Percentiles rank a stretch among this genome's conserved stretches.
Evolutionary conservation across 2,113 vertebrate species (phyloP).

Genomic region (Atractosteus spatula): DNA sequence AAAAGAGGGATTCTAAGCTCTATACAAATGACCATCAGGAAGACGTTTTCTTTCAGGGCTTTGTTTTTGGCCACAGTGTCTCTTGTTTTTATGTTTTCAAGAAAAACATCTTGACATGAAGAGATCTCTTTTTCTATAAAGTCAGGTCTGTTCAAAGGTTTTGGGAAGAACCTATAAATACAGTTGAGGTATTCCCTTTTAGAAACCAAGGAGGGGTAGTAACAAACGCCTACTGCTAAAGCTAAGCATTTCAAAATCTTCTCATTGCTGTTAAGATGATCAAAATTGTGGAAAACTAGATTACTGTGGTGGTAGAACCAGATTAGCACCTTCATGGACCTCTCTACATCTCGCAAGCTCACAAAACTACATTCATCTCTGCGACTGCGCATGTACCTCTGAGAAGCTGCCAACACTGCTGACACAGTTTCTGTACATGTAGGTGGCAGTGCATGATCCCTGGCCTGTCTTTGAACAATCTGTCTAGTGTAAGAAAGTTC

Average conservation of each 20-base stretch:
- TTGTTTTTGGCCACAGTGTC: slow-evolving; percentile 62
- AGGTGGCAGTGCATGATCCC: slow-evolving; percentile 34
- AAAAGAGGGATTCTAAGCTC: slow-evolving; percentile 72
- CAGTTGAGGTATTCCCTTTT: slow-evolving; percentile 52
- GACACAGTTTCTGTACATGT: slow-evolving; percentile 44
- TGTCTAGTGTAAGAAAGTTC: slow-evolving; percentile 65
- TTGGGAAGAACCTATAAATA: slow-evolving; percentile 50
- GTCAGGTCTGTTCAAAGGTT: slow-evolving; percentile 18
- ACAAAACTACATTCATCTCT: slow-evolving; percentile 72
- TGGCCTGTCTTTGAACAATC: slow-evolving; percentile 60
- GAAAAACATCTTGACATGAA: slow-evolving; percentile 59
- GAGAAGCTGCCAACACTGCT: slow-evolving; percentile 60
- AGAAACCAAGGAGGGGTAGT: slow-evolving; percentile 63
- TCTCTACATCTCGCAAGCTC: slow-evolving; percentile 72
- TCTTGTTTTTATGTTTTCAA: slow-evolving; percentile 55
- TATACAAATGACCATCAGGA: slow-evolving; percentile 73
- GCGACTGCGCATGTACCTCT: slow-evolving; percentile 57
- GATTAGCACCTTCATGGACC: slow-evolving; percentile 62
- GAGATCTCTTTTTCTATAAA: slow-evolving; percentile 53
- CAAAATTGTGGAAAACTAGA: slow-evolving; percentile 34
- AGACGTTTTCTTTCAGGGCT: slow-evolving; percentile 74
- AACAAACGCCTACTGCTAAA: slow-evolving; percentile 68
- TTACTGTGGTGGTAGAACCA: slow-evolving; percentile 64
- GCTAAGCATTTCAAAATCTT: slow-evolving; percentile 55
- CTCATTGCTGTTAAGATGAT: background rate